Evolutionary conservation across 2,888 invertebrate species (phyloP).

Genomic region (Amblyjoppa proteus): DNA sequence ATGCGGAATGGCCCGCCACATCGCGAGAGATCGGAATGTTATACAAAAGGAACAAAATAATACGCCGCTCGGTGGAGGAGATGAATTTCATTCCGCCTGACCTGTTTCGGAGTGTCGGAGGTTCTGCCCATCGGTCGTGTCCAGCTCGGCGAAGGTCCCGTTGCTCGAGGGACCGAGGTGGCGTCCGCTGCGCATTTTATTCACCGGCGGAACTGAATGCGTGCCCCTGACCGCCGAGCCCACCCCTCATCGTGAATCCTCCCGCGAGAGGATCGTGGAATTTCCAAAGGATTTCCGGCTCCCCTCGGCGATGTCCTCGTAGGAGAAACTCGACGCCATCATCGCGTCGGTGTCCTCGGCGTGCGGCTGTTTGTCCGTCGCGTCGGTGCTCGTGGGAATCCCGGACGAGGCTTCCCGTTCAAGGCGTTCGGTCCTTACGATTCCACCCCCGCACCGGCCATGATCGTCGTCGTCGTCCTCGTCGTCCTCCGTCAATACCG

Average conservation of each 20-base stretch:
- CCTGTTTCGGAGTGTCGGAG: slow-evolving; percentile 2
- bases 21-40: neutral
- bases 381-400: slow-evolving; percentile 4
- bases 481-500: slow-evolving; percentile 62
- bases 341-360: slow-evolving; percentile 18
- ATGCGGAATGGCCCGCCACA: neutral
- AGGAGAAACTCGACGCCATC: slow-evolving; percentile 59
- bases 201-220: neutral
- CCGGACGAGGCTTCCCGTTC: slow-evolving; percentile 13
- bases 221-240: slow-evolving; percentile 26
- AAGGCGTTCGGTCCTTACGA: neutral
- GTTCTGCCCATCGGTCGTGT: neutral
- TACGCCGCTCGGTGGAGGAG: neutral
- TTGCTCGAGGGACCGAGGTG: neutral
- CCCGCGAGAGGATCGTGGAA: slow-evolving; percentile 50
- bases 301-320: slow-evolving; percentile 48
- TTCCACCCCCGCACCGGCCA: slow-evolving; percentile 16
- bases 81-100: slow-evolving; percentile 21
- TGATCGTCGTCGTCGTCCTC: slow-evolving; percentile 14
- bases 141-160: neutral
- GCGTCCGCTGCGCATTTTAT: neutral
- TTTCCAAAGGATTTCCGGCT: slow-evolving; percentile 55
- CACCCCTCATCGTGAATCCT: slow-evolving; percentile 49
- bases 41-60: neutral
- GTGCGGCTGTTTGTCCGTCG: slow-evolving; percentile 13